These are phyloP conservation scores for Panthera tigris DNA, from an alignment of 2,113 vertebrate species.

Conservation along the genomic window DNA sequence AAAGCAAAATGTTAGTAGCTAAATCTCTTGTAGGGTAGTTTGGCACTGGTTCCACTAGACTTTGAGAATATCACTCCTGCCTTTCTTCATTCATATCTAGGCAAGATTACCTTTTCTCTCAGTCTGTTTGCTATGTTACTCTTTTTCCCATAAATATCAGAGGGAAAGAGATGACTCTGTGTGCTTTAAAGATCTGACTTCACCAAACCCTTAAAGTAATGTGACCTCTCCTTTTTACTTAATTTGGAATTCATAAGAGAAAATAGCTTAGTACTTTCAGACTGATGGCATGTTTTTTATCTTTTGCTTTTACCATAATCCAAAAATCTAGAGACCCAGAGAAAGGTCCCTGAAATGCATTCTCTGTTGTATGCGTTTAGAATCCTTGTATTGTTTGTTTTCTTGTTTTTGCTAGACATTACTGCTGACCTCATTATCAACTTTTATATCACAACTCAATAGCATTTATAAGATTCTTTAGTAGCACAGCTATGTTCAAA, in stretches of 20 bases:
- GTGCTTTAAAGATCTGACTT: not conserved
- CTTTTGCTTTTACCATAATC: not conserved
- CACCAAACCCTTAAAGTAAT: not conserved
- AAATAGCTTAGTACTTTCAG: not conserved
- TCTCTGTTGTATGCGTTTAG: not conserved
- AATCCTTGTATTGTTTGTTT: not conserved
- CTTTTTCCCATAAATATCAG: not conserved
- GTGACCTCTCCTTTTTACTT: not conserved
- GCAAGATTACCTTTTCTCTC: not conserved
- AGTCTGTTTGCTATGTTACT: not conserved
- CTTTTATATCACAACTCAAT: conserved; percentile 10
- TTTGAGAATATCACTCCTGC: not conserved
- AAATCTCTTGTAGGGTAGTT: not conserved
- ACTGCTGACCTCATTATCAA: conserved; percentile 1
- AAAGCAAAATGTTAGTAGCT: not conserved
- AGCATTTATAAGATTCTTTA: conserved; percentile 16
- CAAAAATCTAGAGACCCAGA: not conserved
- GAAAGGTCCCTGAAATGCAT: not conserved
- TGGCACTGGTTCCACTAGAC: not conserved
- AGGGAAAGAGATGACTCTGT: not conserved
- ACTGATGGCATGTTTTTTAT: not conserved
- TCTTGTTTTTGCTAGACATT: not conserved
- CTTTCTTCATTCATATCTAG: not conserved
- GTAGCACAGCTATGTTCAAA: not conserved
- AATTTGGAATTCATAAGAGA: conserved; percentile 29